Evolutionary conservation across 2,113 vertebrate species (phyloP), one percentile per base, ranked within the genome.

Genomic region (Psilopsiagon aymara): DNA sequence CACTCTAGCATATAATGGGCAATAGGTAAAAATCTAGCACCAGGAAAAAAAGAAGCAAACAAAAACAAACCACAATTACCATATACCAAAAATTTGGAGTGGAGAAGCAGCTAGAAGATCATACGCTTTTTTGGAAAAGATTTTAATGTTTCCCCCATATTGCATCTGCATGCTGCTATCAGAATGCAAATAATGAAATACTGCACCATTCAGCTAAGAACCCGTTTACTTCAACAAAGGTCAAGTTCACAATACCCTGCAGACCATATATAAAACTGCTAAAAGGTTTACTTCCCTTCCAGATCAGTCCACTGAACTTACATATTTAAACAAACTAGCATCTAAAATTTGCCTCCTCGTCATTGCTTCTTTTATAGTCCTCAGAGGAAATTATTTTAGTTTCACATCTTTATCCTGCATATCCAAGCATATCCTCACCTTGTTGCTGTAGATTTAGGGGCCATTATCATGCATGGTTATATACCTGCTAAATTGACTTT

Each of bases 281-380:
- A 86, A 74, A 71, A 92, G 60, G 92, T 86, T 96, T 96, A 88
- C 95, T 95, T 95, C 85, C 51, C 71, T 93, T 93, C 82, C 46
- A 90, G 79, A 94, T 86, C 85, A 96, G 71, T 90, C 88, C 93
- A 93, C 88, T 92, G 90, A 96, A 96, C 96, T 96, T 96, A 94
- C 92, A 86, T 94, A 80, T 60, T 96, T 95, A 97, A 96, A 94
- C 62, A 95, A 96, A 95, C 92, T 84, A 84, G 82, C 73, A 91
- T 93, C 86, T 95, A 92, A 93, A 90, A 92, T 95, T 84, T 88
- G 46, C 90, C 88, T 94, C 59, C 43, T 95, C 17, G 5, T 93
- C 76, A 93, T 79, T 82, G 66, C 68, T 88, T 70, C 52, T 70
- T 88, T 96, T 93, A 84, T 86, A 94, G 94, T 95, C 89, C 95